phyloP scores from a whole-genome alignment of 2,797 vertebrate species.

The Mus spretus region DNA sequence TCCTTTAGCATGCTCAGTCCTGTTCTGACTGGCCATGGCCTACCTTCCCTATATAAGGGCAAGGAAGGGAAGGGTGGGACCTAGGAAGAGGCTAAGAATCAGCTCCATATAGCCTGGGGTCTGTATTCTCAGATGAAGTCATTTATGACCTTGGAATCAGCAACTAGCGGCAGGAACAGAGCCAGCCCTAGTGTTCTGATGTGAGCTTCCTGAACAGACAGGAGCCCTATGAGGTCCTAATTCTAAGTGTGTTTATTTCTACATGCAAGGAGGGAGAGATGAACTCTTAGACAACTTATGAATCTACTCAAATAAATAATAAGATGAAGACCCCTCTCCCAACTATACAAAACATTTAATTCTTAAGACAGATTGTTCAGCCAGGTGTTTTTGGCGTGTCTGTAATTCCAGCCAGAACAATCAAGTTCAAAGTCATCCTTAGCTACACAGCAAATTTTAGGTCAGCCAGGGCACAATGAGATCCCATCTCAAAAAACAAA shows the following conservation, averaged over 20 bases:
- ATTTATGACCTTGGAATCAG: slow-evolving; percentile 45
- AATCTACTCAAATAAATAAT: slow-evolving; percentile 50
- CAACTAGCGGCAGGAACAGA: slow-evolving; percentile 3
- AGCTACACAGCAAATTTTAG: background rate
- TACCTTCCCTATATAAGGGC: background rate
- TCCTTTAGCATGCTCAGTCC: slow-evolving; percentile 66
- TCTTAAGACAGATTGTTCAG: slow-evolving; percentile 55
- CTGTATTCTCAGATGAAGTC: background rate
- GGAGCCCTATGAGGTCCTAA: background rate
- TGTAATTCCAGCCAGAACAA: background rate
- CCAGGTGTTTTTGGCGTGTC: background rate
- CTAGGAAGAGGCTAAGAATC: background rate
- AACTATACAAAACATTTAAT: slow-evolving; percentile 50
- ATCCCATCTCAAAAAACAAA: background rate
- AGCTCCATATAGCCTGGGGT: background rate
- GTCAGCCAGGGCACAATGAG: background rate
- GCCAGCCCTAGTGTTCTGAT: background rate
- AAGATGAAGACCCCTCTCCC: slow-evolving; percentile 7
- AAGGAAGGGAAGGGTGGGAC: slow-evolving; percentile 31
- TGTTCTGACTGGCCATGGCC: slow-evolving; percentile 46
- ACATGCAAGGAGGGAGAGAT: slow-evolving; percentile 6
- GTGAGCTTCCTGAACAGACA: background rate
- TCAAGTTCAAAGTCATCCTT: background rate
- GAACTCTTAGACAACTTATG: slow-evolving; percentile 33
- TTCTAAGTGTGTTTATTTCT: slow-evolving; percentile 24